phyloP scores from a whole-genome alignment of 1,140 invertebrate species.

The Bathynomus jamesi region DNA sequence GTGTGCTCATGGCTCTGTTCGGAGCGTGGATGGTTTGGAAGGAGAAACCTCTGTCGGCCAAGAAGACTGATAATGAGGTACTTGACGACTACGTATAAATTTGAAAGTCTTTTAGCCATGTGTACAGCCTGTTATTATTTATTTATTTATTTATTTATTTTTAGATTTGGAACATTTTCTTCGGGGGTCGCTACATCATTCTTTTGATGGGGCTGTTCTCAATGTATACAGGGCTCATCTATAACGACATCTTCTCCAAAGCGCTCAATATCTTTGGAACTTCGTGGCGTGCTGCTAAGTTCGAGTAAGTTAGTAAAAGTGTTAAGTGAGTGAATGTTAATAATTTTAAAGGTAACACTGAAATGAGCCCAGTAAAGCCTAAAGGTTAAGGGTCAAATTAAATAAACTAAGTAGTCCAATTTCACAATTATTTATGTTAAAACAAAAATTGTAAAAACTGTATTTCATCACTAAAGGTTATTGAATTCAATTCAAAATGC shows the following conservation, averaged over 20 bases:
- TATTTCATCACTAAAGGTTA: no score
- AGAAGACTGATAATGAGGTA: constrained; percentile 46
- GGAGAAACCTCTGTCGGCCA: constrained; percentile 42
- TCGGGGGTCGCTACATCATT: constrained; percentile 94
- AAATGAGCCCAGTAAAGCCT: no score
- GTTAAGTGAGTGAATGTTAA: no score
- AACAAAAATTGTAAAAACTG: no score
- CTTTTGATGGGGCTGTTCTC: constrained; percentile 95
- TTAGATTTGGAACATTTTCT: constrained; percentile 94
- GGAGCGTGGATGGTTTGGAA: constrained; percentile 55
- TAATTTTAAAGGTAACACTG: no score
- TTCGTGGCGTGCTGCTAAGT: constrained; percentile 73
- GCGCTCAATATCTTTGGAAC: constrained; percentile 90
- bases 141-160: constrained; percentile 39
- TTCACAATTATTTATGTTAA: no score
- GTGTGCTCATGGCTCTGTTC: constrained; percentile 56
- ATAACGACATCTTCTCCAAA: constrained; percentile 96
- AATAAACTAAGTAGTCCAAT: no score
- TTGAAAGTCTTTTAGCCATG: no score
- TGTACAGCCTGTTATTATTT: no score
- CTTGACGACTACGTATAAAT: no score
- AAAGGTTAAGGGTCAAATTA: no score
- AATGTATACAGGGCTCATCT: constrained; percentile 94
- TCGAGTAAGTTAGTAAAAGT: constrained; percentile 43
- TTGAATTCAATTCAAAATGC: no score